These are phyloP conservation scores for Harpalus rubripes DNA, from an alignment of 2,888 invertebrate species.

Conservation along the genomic window DNA sequence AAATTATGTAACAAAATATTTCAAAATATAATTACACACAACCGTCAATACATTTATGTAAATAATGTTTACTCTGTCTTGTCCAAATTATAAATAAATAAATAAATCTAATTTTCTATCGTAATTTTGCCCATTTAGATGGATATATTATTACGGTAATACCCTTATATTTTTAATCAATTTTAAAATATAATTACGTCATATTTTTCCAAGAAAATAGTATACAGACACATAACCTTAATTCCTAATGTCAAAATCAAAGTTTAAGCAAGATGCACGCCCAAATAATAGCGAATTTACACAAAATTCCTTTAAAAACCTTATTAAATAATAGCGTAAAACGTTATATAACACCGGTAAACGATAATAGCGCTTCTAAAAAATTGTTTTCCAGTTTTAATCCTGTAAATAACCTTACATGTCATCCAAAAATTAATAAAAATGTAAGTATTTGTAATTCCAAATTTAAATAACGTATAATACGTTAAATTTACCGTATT, in stretches of 20 bases:
- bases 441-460: neutral
- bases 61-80: too few species aligned
- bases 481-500: slow-evolving; percentile 56
- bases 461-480: neutral
- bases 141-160: neutral
- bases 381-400: slow-evolving; percentile 38
- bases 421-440: slow-evolving; percentile 35
- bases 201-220: neutral
- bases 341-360: slow-evolving; percentile 39
- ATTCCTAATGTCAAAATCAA: slow-evolving; percentile 48
- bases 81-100: too few species aligned
- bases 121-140: too few species aligned
- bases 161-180: neutral
- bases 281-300: slow-evolving; percentile 55
- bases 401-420: slow-evolving; percentile 19
- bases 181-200: neutral
- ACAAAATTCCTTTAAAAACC: slow-evolving; percentile 54
- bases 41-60: too few species aligned
- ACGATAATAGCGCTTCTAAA: neutral
- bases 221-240: slow-evolving; percentile 43
- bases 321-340: slow-evolving; percentile 57
- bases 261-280: slow-evolving; percentile 44
- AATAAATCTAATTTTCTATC: too few species aligned
- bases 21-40: too few species aligned
- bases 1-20: too few species aligned